Percentiles rank a stretch among this genome's conserved stretches.
Evolutionary conservation across 2,888 invertebrate genomes (phyloP).

Genomic region (Bombylius major): DNA sequence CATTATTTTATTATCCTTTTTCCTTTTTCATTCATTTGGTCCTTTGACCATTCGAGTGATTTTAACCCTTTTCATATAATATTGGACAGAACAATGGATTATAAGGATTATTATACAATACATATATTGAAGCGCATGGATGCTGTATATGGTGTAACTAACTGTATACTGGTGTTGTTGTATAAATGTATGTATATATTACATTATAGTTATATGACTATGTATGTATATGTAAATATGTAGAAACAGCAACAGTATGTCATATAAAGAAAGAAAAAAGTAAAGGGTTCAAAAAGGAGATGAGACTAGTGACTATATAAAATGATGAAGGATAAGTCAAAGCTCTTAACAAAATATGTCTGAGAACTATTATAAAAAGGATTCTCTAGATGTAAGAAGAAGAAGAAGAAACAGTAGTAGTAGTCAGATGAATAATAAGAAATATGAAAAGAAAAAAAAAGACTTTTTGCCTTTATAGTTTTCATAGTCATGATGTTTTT

Average conservation of each 20-base stretch:
- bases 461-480: too few relatives aligned
- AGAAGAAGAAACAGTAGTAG: too few relatives aligned
- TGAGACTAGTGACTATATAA: neutral
- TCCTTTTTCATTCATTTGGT: constrained; percentile 13
- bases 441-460: neutral
- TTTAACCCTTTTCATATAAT: constrained; percentile 28
- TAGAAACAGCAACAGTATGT: too few relatives aligned
- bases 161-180: too few relatives aligned
- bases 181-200: too few relatives aligned
- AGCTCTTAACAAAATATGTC: neutral
- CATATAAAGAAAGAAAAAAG: neutral
- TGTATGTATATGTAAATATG: too few relatives aligned
- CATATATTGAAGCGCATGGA: neutral
- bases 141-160: too few relatives aligned
- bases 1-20: too few relatives aligned
- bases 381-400: too few relatives aligned
- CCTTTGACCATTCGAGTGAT: constrained; percentile 34
- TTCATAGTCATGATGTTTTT: too few relatives aligned
- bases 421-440: neutral
- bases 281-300: neutral
- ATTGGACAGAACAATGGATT: constrained; percentile 11
- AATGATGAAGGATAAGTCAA: neutral
- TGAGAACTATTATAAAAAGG: neutral
- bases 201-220: too few relatives aligned
- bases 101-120: neutral